Evolutionary conservation across 92 coral and sea anemone species (phyloP), one percentile per base, ranked within the genome.

Genomic region (Meandrina meandrites): DNA sequence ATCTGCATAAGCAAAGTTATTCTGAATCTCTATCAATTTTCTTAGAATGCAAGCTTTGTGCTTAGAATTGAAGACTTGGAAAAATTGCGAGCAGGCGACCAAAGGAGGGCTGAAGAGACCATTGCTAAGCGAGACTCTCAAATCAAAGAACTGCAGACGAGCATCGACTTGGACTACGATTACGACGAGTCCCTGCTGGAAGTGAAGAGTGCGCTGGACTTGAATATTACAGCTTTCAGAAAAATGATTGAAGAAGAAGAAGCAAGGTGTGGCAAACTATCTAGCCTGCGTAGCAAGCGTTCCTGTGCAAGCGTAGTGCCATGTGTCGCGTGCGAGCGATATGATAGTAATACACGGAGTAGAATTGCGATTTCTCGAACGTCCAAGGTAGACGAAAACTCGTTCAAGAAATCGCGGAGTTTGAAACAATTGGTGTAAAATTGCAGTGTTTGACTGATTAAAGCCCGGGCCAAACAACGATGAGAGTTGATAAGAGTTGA

Each of bases 231-330:
- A 28, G 98, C 95, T 5, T 95, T 93, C 83, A 92, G 96, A 58
- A 95, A 92, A 82, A 81, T 95, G 80, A 79, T 95, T 66, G 96
- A 95, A 78, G 96, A 93, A 21, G 98, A 93, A 60, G 98, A 95
- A 82, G 83, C 86, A 48, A 95, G 98, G 98, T 95, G 58, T 40
- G 74, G 34, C 13, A 73, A 73, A 35, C 47, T 72, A n/a, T n/a
- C n/a, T n/a, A n/a, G n/a, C n/a, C n/a, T n/a, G n/a, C n/a, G n/a
- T n/a, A n/a, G n/a, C n/a, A n/a, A n/a, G n/a, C n/a, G n/a, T n/a
- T n/a, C n/a, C n/a, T n/a, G n/a, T n/a, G n/a, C n/a, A n/a, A n/a
- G n/a, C n/a, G n/a, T n/a, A n/a, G n/a, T n/a, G n/a, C n/a, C n/a
- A n/a, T n/a, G n/a, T n/a, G n/a, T n/a, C n/a, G n/a, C n/a, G n/a